Base-by-base conservation (phyloP, 2,888 invertebrate genomes). In the Lasioglossum pauxillum region DNA sequence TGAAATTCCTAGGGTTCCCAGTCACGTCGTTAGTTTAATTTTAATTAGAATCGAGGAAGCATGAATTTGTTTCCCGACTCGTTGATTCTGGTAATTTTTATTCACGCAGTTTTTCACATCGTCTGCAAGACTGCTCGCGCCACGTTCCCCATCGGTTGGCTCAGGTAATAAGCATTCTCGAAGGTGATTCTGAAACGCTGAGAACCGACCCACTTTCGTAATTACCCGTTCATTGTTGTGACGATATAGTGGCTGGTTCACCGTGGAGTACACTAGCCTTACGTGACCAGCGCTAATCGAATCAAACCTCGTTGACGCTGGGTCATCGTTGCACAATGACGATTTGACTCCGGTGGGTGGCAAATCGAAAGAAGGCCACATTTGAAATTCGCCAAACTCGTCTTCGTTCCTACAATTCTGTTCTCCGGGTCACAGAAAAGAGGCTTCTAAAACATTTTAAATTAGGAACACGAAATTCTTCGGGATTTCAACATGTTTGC, bases 191-290 rank as follows among this genome's bases (percentile, higher is more conserved):
- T 75, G 81, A 84, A 83, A 78, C 75, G 64, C 72, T 79, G 83
- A 73, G 83, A 84, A 81, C 71, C 71, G 90, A 83, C 90, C 90
- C 72, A 90, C 89, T 90, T 90, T 88, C 83, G 64, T 86, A 86
- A 90, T 88, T 87, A 88, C 82, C 77, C 84, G 53, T 75, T 88
- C 89, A 89, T 90, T 90, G 89, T 88, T 88, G 85, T 82, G 73
- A 69, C 82, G 72, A 64, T 74, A 53, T 73, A 74, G 78, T 41
- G 75, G 82, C 83, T 84, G 67, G 67, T 75, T 78, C 69, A 73
- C 53, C 76, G 75, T 77, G 27, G 71, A 69, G 69, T 78, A 53
- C 41, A 38, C 77, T 74, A 74, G 83, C 80, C 88, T 74, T 85
- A 81, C 83, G 86, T 69, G 75, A 79, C 71, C 83, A 82, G 77